phyloP scores from a whole-genome alignment of 2,797 vertebrate genomes.

The Denticeps clupeoides region DNA sequence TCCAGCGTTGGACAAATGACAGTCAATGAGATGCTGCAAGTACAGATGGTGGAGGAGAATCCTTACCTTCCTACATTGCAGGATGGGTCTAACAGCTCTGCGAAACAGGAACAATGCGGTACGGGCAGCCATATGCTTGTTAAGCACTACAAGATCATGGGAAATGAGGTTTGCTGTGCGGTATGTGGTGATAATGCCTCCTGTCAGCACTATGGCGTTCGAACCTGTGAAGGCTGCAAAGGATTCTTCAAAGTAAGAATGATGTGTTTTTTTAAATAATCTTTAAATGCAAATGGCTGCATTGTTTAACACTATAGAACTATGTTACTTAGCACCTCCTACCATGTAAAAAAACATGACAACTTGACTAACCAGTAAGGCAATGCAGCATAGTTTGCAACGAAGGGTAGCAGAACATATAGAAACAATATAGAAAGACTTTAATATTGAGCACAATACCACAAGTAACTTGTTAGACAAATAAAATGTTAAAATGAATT shows the following conservation, averaged over 20 bases:
- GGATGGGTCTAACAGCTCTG: conserved; percentile 45
- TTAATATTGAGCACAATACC: too few relatives aligned
- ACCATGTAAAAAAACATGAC: too few relatives aligned
- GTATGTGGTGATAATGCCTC: conserved; percentile 94
- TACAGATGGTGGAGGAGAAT: conserved; percentile 45
- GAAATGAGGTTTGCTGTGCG: conserved; percentile 78
- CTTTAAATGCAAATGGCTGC: neutral
- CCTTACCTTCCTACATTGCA: conserved; percentile 38
- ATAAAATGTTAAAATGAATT: too few relatives aligned
- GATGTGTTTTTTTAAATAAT: neutral
- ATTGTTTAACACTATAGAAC: too few relatives aligned
- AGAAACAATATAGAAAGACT: too few relatives aligned
- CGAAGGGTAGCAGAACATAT: too few relatives aligned
- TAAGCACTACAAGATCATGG: too few relatives aligned
- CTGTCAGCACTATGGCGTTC: conserved; percentile 93
- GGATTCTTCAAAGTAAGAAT: conserved; percentile 74
- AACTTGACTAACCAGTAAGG: neutral
- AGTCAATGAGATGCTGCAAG: conserved; percentile 36
- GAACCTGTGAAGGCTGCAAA: conserved; percentile 88
- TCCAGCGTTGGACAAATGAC: conserved; percentile 55
- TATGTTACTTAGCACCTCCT: too few relatives aligned
- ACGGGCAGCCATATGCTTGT: too few relatives aligned
- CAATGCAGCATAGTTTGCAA: too few relatives aligned
- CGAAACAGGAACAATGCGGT: conserved; percentile 51
- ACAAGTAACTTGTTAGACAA: too few relatives aligned